These are phyloP conservation scores for Arremon brunneinucha DNA, from an alignment of 2,797 vertebrate genomes.

Conservation along the genomic window DNA sequence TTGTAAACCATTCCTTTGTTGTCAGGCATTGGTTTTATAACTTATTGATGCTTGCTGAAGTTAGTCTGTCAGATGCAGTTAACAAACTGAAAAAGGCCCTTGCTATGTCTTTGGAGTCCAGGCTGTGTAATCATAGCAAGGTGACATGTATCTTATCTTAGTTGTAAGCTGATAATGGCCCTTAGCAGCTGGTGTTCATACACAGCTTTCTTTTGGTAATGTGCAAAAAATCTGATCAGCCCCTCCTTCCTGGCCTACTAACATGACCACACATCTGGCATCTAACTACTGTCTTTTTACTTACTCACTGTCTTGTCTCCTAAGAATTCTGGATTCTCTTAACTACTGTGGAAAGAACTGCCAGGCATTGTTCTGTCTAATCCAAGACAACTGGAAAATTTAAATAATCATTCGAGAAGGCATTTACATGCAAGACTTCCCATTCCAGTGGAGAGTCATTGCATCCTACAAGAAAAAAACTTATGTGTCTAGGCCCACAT, in stretches of 20 bases:
- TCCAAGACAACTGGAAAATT: not conserved
- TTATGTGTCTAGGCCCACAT: not conserved
- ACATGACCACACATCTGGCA: not conserved
- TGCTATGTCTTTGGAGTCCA: not conserved
- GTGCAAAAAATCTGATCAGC: not conserved
- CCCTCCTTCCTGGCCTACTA: not conserved
- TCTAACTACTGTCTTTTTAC: not conserved
- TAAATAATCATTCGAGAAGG: not conserved
- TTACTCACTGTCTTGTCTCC: not conserved
- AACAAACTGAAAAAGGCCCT: not conserved
- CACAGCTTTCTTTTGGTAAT: not conserved
- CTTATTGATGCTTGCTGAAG: not conserved
- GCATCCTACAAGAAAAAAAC: not conserved
- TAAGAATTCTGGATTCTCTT: not conserved
- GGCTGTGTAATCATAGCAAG: not conserved
- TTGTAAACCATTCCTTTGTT: not conserved
- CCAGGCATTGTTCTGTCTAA: not conserved
- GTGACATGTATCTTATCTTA: not conserved
- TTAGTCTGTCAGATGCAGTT: not conserved
- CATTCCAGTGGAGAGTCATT: not conserved
- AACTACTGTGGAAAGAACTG: not conserved
- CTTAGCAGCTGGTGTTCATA: not conserved
- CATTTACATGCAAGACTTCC: not conserved
- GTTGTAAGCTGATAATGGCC: not conserved
- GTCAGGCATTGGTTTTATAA: not conserved